A percentile compares a stretch with the other conserved stretches of the same genome.
Evolutionary conservation across 2,888 invertebrate genomes (phyloP).

Genomic region (Aspidiotus rigidus): DNA sequence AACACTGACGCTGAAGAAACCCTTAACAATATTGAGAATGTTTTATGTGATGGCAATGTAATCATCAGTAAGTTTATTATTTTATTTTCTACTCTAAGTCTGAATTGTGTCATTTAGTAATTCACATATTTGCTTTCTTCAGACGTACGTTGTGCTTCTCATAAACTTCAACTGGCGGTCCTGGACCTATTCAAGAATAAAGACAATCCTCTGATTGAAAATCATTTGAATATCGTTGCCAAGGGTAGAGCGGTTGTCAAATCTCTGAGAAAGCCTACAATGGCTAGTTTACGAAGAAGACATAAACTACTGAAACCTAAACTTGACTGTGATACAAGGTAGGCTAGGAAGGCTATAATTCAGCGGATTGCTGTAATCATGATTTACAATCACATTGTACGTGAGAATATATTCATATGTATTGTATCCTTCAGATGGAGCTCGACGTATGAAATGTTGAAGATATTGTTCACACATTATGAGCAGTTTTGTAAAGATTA

Average conservation of each 20-base stretch:
- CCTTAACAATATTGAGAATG: neutral
- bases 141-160: neutral
- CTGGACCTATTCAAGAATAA: neutral
- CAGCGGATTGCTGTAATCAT: neutral
- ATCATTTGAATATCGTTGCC: neutral
- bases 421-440: neutral
- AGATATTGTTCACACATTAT: neutral
- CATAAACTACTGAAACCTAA: neutral
- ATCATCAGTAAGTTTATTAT: neutral
- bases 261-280: neutral
- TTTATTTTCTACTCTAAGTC: neutral
- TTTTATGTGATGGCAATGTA: neutral
- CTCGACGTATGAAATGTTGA: neutral
- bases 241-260: neutral
- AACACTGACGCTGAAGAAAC: too few species aligned
- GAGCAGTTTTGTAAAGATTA: slow-evolving; percentile 1
- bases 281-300: neutral
- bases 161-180: neutral
- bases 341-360: neutral
- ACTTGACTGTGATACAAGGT: slow-evolving; percentile 1
- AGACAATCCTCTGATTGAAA: neutral
- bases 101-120: neutral
- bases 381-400: neutral
- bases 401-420: neutral
- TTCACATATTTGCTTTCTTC: neutral